phyloP scores from a whole-genome alignment of 2,888 invertebrate genomes.

The Drosophila pegasa region DNA sequence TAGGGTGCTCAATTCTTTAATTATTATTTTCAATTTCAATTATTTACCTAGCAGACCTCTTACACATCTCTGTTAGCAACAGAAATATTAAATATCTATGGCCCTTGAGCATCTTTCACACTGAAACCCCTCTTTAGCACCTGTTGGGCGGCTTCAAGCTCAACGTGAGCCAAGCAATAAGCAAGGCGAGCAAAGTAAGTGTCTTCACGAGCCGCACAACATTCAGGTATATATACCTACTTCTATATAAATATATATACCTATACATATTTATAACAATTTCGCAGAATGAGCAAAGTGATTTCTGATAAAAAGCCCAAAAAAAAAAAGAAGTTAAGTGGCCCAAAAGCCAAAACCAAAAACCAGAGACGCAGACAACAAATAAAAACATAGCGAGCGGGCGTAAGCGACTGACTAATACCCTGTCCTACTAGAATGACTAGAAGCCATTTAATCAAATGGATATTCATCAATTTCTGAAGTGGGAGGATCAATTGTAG shows the following conservation, averaged over 20 bases:
- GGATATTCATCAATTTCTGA: too few species aligned
- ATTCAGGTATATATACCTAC: not conserved
- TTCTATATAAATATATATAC: slow-evolving; percentile 16
- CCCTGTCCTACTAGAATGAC: not conserved
- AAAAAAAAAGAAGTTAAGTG: slow-evolving; percentile 68
- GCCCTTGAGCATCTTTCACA: not conserved
- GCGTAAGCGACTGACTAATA: not conserved
- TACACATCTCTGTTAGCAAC: not conserved
- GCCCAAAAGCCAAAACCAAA: slow-evolving; percentile 61
- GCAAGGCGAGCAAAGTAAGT: slow-evolving; percentile 14
- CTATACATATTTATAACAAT: slow-evolving; percentile 53
- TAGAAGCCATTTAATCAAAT: too few species aligned
- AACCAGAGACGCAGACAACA: slow-evolving; percentile 21
- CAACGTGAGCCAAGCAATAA: slow-evolving; percentile 17
- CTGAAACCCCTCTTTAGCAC: slow-evolving; percentile 17
- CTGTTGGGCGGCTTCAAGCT: slow-evolving; percentile 34
- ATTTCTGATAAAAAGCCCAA: slow-evolving; percentile 72
- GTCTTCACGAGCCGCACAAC: slow-evolving; percentile 3
- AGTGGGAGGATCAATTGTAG: too few species aligned
- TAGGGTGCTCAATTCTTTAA: too few species aligned
- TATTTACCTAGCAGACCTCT: not conserved
- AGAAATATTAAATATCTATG: not conserved
- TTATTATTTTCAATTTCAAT: too few species aligned
- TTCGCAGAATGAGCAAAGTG: slow-evolving; percentile 73
- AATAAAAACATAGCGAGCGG: not conserved